Base-by-base conservation (phyloP, 2,113 vertebrate species). In the Oreochromis aureus region DNA sequence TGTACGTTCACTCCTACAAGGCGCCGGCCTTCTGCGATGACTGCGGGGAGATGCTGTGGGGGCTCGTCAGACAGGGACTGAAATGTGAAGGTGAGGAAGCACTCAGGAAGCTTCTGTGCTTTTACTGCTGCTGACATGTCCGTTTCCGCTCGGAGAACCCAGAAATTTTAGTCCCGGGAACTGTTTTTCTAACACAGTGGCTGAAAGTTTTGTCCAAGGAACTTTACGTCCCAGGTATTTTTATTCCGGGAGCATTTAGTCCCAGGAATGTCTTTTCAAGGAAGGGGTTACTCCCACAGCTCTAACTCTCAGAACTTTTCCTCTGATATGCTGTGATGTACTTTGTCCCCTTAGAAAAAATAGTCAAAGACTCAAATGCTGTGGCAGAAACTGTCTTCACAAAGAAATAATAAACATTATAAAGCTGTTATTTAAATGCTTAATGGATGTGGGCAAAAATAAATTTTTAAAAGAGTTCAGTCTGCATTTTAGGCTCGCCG, bases 1-100 rank as follows among this genome's bases (percentile, higher is more conserved):
- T 99, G 22, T 97, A 98, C 54, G 98, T 99, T 30, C 98, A 99
- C 96, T 99, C 98, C 89, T 99, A 99, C 94, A 98, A 98, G 95
- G 97, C 98, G 44, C 98, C 98, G 69, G 98, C 98, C 63, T 99
- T 99, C 95, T 99, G 98, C 91, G 98, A 99, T 87, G 97, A 99
- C 96, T 99, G 98, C 2, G 98, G 98, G 76, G 98, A 98, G 94
- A 99, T 99, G 98, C 97, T 99, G 89, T 99, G 98, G 97, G 98
- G 98, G 54, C 97, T 99, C 91, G 98, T 99, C 93, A 96, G 98
- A 63, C 98, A 99, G 90, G 98, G 98, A 69, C 96, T 99, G 89
- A 99, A 99, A 94, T 99, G 98, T 95, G 98, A 99, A 96, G 98
- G 98, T 98, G 91, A 91, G 95, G 5, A 7, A 3, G 39, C 8